These are phyloP conservation scores for Nyctalus aviator DNA, from an alignment of 2,797 vertebrate species.

Conservation along the genomic window DNA sequence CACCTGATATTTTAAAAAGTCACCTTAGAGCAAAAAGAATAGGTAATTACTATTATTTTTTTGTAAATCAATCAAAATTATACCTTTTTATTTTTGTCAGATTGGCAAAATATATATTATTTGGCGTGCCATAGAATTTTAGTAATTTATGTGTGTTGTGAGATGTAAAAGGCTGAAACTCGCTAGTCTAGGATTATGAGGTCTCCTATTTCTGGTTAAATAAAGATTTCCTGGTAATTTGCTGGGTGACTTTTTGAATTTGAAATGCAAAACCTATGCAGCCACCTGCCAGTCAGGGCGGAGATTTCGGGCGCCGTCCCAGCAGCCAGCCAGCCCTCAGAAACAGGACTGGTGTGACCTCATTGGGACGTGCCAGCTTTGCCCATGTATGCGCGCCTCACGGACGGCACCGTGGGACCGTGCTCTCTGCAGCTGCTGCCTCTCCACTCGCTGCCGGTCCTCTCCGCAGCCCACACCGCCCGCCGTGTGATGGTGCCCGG, in stretches of 20 bases:
- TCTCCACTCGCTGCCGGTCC: neutral
- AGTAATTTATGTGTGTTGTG: neutral
- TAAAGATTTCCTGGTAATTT: neutral
- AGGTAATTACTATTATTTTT: neutral
- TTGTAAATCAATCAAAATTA: neutral
- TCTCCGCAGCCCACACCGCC: neutral
- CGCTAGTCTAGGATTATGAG: neutral
- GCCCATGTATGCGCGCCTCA: rapidly evolving
- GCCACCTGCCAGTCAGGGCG: neutral
- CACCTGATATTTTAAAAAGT: neutral
- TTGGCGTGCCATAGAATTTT: neutral
- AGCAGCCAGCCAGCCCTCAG: rapidly evolving
- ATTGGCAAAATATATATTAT: neutral
- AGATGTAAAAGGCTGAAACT: neutral
- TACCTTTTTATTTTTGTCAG: neutral
- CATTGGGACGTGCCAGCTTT: rapidly evolving
- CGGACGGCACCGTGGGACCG: too few species aligned
- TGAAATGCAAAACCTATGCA: neutral
- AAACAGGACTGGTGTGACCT: rapidly evolving
- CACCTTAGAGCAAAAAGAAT: neutral
- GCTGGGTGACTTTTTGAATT: neutral
- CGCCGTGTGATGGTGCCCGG: rapidly evolving
- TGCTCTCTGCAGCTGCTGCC: too few species aligned
- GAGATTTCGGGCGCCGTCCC: rapidly evolving
- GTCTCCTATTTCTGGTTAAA: neutral